Evolutionary conservation across 2,888 invertebrate species (phyloP).

Genomic region (Drosophila pseudotakahashii): DNA sequence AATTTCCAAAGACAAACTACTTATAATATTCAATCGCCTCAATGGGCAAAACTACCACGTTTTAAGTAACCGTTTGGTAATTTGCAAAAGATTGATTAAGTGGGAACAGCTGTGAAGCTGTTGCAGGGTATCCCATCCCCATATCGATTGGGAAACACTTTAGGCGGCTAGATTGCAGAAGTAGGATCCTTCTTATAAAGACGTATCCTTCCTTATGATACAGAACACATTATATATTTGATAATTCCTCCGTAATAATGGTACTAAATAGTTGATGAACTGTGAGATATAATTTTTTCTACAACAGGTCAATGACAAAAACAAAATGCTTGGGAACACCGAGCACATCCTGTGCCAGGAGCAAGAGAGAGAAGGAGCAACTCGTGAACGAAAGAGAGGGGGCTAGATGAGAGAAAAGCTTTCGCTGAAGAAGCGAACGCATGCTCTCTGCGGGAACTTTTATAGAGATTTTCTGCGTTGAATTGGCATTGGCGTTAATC

Average conservation of each 20-base stretch:
- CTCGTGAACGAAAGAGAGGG: slow-evolving; percentile 1
- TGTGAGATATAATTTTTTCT: slow-evolving; percentile 39
- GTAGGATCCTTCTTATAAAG: neutral
- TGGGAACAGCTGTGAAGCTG: slow-evolving; percentile 18
- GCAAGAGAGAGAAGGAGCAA: slow-evolving; percentile 10
- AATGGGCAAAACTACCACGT: neutral
- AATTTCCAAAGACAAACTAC: neutral
- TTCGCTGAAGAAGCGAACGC: slow-evolving; percentile 49
- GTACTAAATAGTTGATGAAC: slow-evolving; percentile 29
- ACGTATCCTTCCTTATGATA: neutral
- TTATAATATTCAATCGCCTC: too few relatives aligned
- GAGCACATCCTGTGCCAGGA: slow-evolving; percentile 50
- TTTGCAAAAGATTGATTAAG: neutral
- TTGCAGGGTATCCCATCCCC: slow-evolving; percentile 5
- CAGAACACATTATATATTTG: neutral
- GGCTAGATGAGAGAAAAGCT: slow-evolving; percentile 49
- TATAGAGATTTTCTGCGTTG: slow-evolving; percentile 78
- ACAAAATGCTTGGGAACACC: slow-evolving; percentile 49
- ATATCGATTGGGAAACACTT: slow-evolving; percentile 8
- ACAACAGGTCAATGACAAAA: slow-evolving; percentile 80
- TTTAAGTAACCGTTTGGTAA: neutral
- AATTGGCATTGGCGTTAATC: slow-evolving; percentile 78
- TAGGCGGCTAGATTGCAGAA: neutral
- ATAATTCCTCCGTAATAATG: slow-evolving; percentile 15
- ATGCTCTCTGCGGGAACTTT: slow-evolving; percentile 69